Evolutionary conservation across 1,140 invertebrate genomes (phyloP), one percentile per base, ranked within the genome.

Genomic region (Atta colombica): DNA sequence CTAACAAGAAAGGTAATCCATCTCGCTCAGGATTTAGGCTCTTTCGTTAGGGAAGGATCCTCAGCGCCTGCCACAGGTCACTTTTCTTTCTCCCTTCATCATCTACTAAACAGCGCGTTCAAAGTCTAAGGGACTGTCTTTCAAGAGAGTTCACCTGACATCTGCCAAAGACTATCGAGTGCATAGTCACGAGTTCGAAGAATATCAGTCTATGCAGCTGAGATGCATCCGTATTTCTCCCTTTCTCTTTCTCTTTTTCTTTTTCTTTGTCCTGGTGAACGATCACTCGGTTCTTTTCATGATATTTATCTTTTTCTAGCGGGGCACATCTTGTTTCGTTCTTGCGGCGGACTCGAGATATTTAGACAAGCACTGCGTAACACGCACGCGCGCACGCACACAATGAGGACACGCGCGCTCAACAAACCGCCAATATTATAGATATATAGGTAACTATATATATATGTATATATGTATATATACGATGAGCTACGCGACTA

Each of bases 81-180:
- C 53, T 68, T 61, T 74, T 58, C 8, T 66, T 71, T 88, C 63
- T 78, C 53, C 53, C 31, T 61, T 55, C 39, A 18, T 86, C 16
- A 86, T 88, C 53, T 87, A 87, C 74, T 85, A 77, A 80, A 89
- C 68, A 82, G 84, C 77, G 66, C 78, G 65, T 77, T 87, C 66
- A 71, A 90, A 87, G 88, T 71, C 85, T 88, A 90, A 69, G 61
- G 72, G 53, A 85, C 55, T 21, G 65, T 71, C 55, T 88, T 39
- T 88, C 75, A 65, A 90, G 55, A 90, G 87, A 90, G 21, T 85
- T 90, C 89, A 90, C 89, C 89, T 90, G 89, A 80, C 58, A 85
- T 60, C 75, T 39, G 69, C 51, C 39, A 45, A 77, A 71, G 75
- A 28, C 61, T 45, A 28, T 82, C 88, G 88, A 77, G 71, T 77